Evolutionary conservation across 1,140 invertebrate genomes (phyloP).

Genomic region (Lordiphosa clarofinis): DNA sequence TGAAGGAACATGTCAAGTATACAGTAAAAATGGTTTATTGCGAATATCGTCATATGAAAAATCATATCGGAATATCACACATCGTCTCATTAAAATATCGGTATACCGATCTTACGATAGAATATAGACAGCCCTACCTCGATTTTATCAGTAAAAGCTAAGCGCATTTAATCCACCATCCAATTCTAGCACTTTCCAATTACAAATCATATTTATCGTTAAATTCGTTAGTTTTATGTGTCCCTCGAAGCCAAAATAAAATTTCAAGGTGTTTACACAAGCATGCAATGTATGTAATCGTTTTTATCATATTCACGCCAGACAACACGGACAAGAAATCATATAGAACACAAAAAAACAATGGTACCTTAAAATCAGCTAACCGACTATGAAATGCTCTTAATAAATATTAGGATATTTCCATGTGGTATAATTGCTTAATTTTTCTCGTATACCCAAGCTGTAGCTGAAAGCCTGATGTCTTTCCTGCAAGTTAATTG

Average conservation of each 20-base stretch:
- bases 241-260: conserved; percentile 4
- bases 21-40: no score
- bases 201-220: neutral
- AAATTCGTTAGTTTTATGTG: conserved; percentile 6
- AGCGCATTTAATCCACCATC: no score
- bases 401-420: neutral
- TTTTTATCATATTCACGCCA: conserved; percentile 32
- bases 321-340: conserved; percentile 20
- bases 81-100: no score
- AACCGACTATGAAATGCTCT: conserved; percentile 26
- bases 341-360: conserved; percentile 10
- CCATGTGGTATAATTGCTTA: neutral
- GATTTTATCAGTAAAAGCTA: no score
- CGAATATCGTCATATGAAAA: no score
- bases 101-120: no score
- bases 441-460: neutral
- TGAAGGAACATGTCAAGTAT: no score
- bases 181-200: neutral
- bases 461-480: neutral
- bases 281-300: conserved; percentile 2
- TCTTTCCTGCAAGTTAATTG: conserved; percentile 5
- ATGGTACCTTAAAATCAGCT: neutral
- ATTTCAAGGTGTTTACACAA: conserved; percentile 18
- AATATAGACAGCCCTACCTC: no score
- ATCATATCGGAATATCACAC: no score